phyloP scores from a whole-genome alignment of 2,888 invertebrate genomes.

The Dorcus parallelipipedus region DNA sequence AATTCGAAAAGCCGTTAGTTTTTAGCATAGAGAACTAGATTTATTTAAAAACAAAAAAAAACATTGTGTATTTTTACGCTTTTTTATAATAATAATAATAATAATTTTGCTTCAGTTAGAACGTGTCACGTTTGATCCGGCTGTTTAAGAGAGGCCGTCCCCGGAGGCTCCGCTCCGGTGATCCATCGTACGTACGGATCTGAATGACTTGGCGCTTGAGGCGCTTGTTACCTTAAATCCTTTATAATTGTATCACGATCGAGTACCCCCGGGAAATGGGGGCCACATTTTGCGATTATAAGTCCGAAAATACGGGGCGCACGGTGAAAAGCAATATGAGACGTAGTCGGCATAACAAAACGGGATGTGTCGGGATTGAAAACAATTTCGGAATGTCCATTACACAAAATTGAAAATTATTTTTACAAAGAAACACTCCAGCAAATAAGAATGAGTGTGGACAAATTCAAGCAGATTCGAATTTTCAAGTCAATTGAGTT shows the following conservation, averaged over 20 bases:
- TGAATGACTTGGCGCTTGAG: slow-evolving; percentile 10
- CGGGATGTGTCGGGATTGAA: too few species aligned
- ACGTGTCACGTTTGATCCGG: neutral
- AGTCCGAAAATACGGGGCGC: too few species aligned
- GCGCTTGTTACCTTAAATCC: slow-evolving; percentile 26
- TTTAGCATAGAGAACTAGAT: slow-evolving; percentile 34
- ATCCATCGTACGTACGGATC: neutral
- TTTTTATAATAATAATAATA: slow-evolving; percentile 3
- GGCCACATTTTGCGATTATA: neutral
- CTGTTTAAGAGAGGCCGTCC: neutral
- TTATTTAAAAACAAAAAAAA: neutral
- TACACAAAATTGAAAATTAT: too few species aligned
- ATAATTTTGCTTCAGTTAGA: slow-evolving; percentile 4
- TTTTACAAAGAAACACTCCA: too few species aligned
- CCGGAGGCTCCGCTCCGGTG: neutral
- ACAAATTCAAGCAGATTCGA: too few species aligned
- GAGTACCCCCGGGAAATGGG: slow-evolving; percentile 3
- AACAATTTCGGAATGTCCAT: too few species aligned
- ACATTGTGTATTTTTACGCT: too few species aligned
- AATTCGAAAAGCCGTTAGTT: slow-evolving; percentile 39
- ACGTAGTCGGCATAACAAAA: too few species aligned
- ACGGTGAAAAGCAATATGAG: too few species aligned
- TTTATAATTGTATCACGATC: slow-evolving; percentile 29
- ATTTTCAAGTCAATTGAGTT: too few species aligned
- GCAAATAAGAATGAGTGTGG: too few species aligned